Conservation (phyloP, 2,888 invertebrate genomes). For the Heliconius cydno region DNA sequence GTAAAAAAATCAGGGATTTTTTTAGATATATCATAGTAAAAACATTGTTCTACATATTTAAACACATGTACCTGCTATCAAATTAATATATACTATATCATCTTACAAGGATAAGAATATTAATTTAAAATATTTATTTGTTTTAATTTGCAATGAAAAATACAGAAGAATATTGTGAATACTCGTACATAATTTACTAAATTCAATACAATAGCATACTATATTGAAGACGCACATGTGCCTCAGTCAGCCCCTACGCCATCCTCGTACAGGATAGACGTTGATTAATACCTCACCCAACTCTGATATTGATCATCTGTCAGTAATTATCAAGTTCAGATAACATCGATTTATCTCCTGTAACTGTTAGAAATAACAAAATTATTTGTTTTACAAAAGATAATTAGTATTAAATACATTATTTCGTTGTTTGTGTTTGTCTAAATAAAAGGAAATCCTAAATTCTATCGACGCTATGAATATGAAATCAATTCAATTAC, state of each 20-base stretch:
- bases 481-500: background rate
- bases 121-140: too few relatives aligned
- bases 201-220: background rate
- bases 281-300: slow-evolving; percentile 67
- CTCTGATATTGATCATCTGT: slow-evolving; percentile 51
- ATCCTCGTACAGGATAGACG: slow-evolving; percentile 53
- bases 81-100: too few relatives aligned
- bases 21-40: too few relatives aligned
- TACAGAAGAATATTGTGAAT: too few relatives aligned
- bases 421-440: too few relatives aligned
- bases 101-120: too few relatives aligned
- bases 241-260: slow-evolving; percentile 12
- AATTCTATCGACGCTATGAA: background rate
- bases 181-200: background rate
- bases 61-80: too few relatives aligned
- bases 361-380: slow-evolving; percentile 28
- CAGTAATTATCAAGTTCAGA: slow-evolving; percentile 59
- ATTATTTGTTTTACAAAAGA: too few relatives aligned
- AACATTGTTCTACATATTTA: too few relatives aligned
- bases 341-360: slow-evolving; percentile 55
- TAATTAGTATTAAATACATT: too few relatives aligned
- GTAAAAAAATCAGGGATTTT: too few relatives aligned
- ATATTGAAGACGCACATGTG: slow-evolving; percentile 1
- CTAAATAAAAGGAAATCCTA: background rate
- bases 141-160: too few relatives aligned